These are phyloP conservation scores for Diadumene lineata DNA, from an alignment of 92 coral and sea anemone genomes.

Conservation along the genomic window DNA sequence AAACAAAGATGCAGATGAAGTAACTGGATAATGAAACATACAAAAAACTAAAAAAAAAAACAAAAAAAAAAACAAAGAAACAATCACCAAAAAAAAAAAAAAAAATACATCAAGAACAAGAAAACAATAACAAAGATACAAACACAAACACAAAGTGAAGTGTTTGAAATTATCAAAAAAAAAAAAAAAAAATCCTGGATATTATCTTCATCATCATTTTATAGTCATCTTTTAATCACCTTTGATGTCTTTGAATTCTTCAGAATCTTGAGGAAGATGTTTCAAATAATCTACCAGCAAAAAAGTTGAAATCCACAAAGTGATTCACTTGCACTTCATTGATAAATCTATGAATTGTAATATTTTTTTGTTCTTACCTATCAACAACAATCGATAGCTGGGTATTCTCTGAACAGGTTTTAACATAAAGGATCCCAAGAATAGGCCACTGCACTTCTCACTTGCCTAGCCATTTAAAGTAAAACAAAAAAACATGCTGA, in stretches of 20 bases:
- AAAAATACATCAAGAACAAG: background rate
- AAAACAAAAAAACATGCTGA: background rate
- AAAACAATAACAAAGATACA: background rate
- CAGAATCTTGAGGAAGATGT: constrained; percentile 81
- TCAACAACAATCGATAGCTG: constrained; percentile 89
- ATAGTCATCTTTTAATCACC: too few relatives aligned
- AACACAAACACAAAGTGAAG: background rate
- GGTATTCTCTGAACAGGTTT: constrained; percentile 99
- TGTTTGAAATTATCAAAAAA: background rate
- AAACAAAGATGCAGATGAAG: background rate
- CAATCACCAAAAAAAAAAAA: background rate
- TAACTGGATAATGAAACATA: too few relatives aligned
- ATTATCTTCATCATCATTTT: background rate
- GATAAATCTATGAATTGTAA: background rate
- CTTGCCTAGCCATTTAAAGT: constrained; percentile 54
- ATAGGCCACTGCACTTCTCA: constrained; percentile 78
- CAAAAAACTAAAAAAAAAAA: background rate
- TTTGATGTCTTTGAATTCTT: constrained; percentile 74
- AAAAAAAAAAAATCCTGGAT: background rate
- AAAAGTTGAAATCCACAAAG: too few relatives aligned
- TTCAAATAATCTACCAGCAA: constrained; percentile 94
- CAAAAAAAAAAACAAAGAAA: background rate
- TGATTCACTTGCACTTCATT: too few relatives aligned
- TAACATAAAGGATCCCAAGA: constrained; percentile 79
- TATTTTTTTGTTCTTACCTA: constrained; percentile 53